Percentiles rank a stretch among this genome's conserved stretches.
These are phyloP conservation scores for Drosophila obscura DNA, from an alignment of 1,140 invertebrate species.

Conservation along the genomic window DNA sequence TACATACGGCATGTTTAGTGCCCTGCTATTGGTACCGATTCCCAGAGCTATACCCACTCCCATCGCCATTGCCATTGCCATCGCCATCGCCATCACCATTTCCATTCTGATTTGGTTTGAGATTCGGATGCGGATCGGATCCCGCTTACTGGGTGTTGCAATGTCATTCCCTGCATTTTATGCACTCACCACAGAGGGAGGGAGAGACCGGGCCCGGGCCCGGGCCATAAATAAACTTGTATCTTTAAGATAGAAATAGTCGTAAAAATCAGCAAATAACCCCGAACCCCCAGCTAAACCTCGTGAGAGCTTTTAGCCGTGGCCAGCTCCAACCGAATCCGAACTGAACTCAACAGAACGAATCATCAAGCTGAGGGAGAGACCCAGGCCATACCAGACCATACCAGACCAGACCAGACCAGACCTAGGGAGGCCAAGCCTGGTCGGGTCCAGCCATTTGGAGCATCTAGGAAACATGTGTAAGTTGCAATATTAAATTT, in stretches of 20 bases:
- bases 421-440: not conserved
- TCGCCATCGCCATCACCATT: slow-evolving; percentile 24
- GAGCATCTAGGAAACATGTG: slow-evolving; percentile 39
- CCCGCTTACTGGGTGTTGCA: slow-evolving; percentile 70
- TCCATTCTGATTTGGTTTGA: slow-evolving; percentile 66
- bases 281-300: slow-evolving; percentile 53
- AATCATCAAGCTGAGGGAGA: slow-evolving; percentile 21
- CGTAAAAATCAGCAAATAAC: slow-evolving; percentile 77
- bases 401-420: not conserved
- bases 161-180: slow-evolving; percentile 78
- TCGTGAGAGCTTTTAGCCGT: slow-evolving; percentile 62
- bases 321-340: slow-evolving; percentile 6
- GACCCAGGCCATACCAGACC: not conserved
- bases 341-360: not conserved
- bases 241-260: slow-evolving; percentile 78
- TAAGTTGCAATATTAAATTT: slow-evolving; percentile 75
- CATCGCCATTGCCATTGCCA: not conserved
- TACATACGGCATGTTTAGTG: slow-evolving; percentile 66
- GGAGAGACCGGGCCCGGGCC: slow-evolving; percentile 63
- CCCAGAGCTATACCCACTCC: slow-evolving; percentile 12
- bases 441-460: slow-evolving; percentile 20
- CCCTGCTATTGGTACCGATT: slow-evolving; percentile 32
- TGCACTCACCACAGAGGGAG: slow-evolving; percentile 65
- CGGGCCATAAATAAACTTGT: slow-evolving; percentile 77
- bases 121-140: slow-evolving; percentile 68